Percentiles rank a stretch among this genome's conserved stretches.
phyloP scores from a whole-genome alignment of 2,888 invertebrate genomes.

The Abscondita cerata region DNA sequence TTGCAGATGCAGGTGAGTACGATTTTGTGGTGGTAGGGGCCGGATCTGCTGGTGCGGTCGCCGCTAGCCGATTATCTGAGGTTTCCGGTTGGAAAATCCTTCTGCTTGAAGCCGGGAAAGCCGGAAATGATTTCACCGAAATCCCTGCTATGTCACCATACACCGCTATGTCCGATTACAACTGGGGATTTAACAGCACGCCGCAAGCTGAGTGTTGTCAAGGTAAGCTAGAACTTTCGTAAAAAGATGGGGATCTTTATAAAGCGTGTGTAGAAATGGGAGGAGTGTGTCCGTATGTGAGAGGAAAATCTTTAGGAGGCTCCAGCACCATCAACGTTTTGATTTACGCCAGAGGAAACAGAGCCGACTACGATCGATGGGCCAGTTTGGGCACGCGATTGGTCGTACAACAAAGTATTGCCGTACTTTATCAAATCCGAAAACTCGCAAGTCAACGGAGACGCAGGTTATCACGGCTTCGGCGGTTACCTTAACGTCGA shows the following conservation, averaged over 20 bases:
- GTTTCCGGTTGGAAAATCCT: constrained; percentile 70
- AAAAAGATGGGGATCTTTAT: background rate
- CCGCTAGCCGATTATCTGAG: constrained; percentile 70
- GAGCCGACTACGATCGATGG: constrained; percentile 80
- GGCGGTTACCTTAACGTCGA: constrained; percentile 73
- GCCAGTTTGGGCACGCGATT: constrained; percentile 81
- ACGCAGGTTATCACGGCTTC: constrained; percentile 69
- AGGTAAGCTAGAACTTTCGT: background rate
- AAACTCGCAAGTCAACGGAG: constrained; percentile 63
- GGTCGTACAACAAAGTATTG: constrained; percentile 74
- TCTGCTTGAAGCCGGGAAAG: constrained; percentile 68
- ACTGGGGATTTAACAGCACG: constrained; percentile 15
- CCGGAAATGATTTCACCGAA: constrained; percentile 18
- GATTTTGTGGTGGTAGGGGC: constrained; percentile 75
- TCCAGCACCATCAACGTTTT: constrained; percentile 81
- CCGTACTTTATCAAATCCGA: constrained; percentile 79
- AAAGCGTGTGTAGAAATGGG: constrained; percentile 9
- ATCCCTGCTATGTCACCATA: constrained; percentile 10
- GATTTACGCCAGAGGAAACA: constrained; percentile 79
- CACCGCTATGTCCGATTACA: background rate
- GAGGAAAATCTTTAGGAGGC: constrained; percentile 80
- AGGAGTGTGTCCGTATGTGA: constrained; percentile 54
- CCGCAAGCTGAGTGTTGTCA: constrained; percentile 14
- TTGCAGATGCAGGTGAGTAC: constrained; percentile 52
- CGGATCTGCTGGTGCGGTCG: constrained; percentile 70